Conservation (phyloP, 2,888 invertebrate species). For the Papilio demoleus region DNA sequence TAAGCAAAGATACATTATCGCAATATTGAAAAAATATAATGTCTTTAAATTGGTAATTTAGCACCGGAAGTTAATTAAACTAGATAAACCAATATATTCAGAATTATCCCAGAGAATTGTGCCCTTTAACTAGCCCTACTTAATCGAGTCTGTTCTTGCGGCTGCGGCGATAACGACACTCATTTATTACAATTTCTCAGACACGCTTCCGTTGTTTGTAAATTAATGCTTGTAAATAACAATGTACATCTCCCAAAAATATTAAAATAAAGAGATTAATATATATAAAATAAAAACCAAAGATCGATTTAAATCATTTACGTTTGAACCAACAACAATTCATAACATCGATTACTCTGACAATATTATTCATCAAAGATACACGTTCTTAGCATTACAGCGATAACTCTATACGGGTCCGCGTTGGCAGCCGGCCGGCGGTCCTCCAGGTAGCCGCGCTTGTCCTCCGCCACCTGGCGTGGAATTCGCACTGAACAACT, state of each 20-base stretch:
- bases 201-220: neutral
- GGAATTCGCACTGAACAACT: slow-evolving; percentile 97
- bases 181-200: slow-evolving; percentile 12
- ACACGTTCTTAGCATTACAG: slow-evolving; percentile 91
- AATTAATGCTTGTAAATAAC: neutral
- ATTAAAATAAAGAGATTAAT: too few species aligned
- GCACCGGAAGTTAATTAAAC: neutral
- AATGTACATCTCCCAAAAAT: neutral
- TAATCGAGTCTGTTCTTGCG: neutral
- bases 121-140: neutral
- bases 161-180: neutral
- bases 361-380: slow-evolving; percentile 87
- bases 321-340: neutral
- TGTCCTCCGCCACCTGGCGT: slow-evolving; percentile 94
- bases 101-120: slow-evolving; percentile 9
- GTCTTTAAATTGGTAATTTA: neutral
- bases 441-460: slow-evolving; percentile 97
- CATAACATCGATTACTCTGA: neutral
- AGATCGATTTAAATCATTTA: neutral
- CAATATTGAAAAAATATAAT: too few species aligned
- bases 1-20: too few species aligned
- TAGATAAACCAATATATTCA: neutral
- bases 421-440: slow-evolving; percentile 96
- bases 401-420: slow-evolving; percentile 93
- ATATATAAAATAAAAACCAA: neutral